Conservation (phyloP, 2,113 vertebrate species). For the Fukomys damarensis region DNA sequence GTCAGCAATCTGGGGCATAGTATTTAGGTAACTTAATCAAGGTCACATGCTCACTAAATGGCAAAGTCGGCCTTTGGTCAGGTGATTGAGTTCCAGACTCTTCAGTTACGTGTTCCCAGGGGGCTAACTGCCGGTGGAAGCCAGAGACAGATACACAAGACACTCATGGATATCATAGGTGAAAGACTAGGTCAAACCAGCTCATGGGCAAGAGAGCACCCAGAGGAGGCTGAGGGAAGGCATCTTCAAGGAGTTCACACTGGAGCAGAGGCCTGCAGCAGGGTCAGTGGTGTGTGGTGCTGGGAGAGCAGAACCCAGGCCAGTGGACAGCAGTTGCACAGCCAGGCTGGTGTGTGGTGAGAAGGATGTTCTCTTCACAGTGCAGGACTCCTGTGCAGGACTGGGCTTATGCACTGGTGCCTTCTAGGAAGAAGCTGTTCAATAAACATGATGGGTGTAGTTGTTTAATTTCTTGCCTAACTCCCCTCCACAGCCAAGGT, state of each 20-base stretch:
- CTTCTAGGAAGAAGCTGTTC: constrained; percentile 19
- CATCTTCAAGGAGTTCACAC: neutral
- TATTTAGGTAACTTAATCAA: neutral
- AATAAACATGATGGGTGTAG: constrained; percentile 63
- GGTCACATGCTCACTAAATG: neutral
- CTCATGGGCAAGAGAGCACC: neutral
- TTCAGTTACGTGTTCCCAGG: neutral
- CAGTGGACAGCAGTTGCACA: neutral
- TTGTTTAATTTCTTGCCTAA: constrained; percentile 38
- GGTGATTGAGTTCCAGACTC: neutral
- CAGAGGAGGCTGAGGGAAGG: neutral
- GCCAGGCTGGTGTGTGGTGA: neutral
- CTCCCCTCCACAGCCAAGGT: neutral
- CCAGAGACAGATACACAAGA: neutral
- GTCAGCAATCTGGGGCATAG: constrained; percentile 24
- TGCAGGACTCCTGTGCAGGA: neutral
- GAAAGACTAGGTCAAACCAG: too few relatives aligned
- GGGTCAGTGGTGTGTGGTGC: neutral
- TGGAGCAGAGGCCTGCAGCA: neutral
- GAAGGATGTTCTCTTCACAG: neutral
- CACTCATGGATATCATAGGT: neutral
- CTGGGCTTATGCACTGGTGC: neutral
- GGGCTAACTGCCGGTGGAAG: neutral
- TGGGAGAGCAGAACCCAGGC: too few relatives aligned
- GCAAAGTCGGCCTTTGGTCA: neutral